These are phyloP conservation scores for Ctenosaura bakeri DNA, from an alignment of 2,797 vertebrate species.

Conservation along the genomic window DNA sequence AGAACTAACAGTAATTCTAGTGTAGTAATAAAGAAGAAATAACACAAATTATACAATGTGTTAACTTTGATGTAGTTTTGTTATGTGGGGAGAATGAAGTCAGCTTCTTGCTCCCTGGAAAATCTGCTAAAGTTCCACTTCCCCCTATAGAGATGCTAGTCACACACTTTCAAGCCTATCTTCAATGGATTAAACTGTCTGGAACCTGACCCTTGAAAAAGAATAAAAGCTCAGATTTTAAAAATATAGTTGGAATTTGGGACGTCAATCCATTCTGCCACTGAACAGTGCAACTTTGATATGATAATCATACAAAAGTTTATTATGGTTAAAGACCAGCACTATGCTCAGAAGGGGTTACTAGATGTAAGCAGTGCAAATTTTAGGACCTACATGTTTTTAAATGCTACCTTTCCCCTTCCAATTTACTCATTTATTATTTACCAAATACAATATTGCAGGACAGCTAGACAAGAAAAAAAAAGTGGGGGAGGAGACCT, in stretches of 20 bases:
- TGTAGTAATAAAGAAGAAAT: neutral
- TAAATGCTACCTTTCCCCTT: neutral
- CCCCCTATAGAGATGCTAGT: too few relatives aligned
- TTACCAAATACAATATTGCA: conserved; percentile 14
- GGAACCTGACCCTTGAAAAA: neutral
- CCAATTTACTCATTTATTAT: neutral
- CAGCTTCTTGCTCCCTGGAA: neutral
- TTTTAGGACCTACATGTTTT: conserved; percentile 18
- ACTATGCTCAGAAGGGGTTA: too few relatives aligned
- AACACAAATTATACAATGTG: neutral
- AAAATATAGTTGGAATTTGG: neutral
- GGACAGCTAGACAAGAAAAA: neutral
- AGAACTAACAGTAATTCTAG: neutral
- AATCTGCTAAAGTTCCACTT: neutral
- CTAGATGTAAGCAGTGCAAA: neutral
- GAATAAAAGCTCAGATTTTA: neutral
- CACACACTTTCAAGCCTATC: neutral
- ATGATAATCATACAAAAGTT: neutral
- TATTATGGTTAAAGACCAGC: neutral
- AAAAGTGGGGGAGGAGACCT: neutral
- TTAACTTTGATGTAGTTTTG: neutral
- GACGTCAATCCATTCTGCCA: neutral
- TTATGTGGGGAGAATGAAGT: neutral
- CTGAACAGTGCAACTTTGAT: neutral
- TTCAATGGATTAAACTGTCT: too few relatives aligned